Conservation (phyloP, 2,888 invertebrate species). For the Drosophila hamatofila region DNA sequence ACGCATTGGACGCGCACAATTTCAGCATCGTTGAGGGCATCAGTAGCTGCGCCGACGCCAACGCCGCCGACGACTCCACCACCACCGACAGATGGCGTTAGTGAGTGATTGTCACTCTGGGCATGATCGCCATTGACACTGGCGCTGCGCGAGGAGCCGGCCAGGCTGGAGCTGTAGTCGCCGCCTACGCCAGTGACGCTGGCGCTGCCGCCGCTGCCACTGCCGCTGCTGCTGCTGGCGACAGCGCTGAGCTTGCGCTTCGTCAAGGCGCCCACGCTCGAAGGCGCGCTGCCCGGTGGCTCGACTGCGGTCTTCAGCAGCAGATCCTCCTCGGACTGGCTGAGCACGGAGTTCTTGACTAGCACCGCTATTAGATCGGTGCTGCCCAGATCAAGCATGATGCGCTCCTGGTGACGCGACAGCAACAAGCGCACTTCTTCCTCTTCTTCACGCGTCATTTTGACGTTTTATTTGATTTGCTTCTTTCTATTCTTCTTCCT, state of each 20-base stretch:
- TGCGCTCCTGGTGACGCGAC: slow-evolving; percentile 88
- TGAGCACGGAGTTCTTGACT: slow-evolving; percentile 89
- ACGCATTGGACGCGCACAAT: slow-evolving; percentile 86
- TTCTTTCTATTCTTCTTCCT: slow-evolving; percentile 8
- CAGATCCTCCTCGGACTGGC: slow-evolving; percentile 87
- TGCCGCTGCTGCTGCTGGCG: slow-evolving; percentile 74
- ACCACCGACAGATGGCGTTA: slow-evolving; percentile 78
- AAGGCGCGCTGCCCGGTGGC: slow-evolving; percentile 69
- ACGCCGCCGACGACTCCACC: slow-evolving; percentile 33
- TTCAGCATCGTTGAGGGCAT: slow-evolving; percentile 81
- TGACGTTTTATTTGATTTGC: slow-evolving; percentile 37
- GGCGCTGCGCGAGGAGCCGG: slow-evolving; percentile 79
- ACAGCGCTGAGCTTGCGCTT: slow-evolving; percentile 82
- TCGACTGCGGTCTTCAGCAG: slow-evolving; percentile 68
- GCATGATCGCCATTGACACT: slow-evolving; percentile 82
- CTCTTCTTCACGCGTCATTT: slow-evolving; percentile 84
- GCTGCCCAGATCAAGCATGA: slow-evolving; percentile 88
- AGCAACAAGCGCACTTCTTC: slow-evolving; percentile 87
- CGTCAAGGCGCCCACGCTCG: slow-evolving; percentile 70
- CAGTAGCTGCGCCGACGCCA: slow-evolving; percentile 27
- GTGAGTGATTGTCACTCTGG: slow-evolving; percentile 82
- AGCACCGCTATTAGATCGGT: slow-evolving; percentile 88
- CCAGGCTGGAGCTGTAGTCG: slow-evolving; percentile 67
- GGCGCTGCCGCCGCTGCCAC: slow-evolving; percentile 58
- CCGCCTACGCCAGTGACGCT: slow-evolving; percentile 55